A percentile compares a stretch with the other conserved stretches of the same genome.
These are phyloP conservation scores for Myotis brandtii DNA, from an alignment of 2,113 vertebrate species.

Conservation along the genomic window DNA sequence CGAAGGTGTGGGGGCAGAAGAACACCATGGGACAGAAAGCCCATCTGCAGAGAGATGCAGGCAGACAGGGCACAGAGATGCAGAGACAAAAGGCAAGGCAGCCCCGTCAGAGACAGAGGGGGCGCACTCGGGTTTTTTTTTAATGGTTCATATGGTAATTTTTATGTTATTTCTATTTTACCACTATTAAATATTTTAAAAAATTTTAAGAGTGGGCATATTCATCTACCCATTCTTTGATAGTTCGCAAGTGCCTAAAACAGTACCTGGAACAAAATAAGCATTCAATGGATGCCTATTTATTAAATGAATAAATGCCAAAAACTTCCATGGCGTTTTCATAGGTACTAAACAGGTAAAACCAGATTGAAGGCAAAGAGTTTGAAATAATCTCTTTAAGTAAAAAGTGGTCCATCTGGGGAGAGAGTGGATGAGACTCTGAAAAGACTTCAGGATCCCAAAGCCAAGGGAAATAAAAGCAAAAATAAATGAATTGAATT, in stretches of 20 bases:
- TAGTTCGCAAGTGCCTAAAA: neutral
- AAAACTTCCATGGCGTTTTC: neutral
- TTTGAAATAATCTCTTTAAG: neutral
- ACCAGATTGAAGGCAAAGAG: neutral
- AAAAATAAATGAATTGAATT: neutral
- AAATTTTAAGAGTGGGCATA: neutral
- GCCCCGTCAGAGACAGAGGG: neutral
- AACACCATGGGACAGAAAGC: neutral
- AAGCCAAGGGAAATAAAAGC: neutral
- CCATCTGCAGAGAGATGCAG: neutral
- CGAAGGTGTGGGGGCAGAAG: neutral
- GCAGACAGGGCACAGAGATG: accelerated
- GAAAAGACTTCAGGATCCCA: neutral
- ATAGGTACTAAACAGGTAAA: neutral
- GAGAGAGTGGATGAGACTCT: neutral
- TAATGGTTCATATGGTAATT: neutral
- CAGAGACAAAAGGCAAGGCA: neutral
- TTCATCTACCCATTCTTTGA: neutral
- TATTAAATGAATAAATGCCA: neutral
- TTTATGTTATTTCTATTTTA: neutral
- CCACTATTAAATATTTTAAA: neutral
- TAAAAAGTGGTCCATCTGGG: neutral
- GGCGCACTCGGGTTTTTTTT: neutral
- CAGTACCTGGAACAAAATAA: neutral
- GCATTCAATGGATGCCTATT: neutral